Evolutionary conservation across 2,888 invertebrate species (phyloP).

Genomic region (Stenichneumon culpator): DNA sequence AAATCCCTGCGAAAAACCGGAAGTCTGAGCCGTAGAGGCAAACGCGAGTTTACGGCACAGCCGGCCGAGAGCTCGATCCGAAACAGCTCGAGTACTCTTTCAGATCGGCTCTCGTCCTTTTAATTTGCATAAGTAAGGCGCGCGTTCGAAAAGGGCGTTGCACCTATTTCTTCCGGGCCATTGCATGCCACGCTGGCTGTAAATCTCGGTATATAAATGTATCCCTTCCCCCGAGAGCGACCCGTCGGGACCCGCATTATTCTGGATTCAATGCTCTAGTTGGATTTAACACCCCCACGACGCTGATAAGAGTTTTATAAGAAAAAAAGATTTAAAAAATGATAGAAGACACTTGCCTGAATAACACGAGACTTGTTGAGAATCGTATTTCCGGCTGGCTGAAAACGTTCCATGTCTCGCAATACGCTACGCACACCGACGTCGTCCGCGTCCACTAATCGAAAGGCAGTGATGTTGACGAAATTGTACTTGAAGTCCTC

Average conservation of each 20-base stretch:
- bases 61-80: slow-evolving; percentile 17
- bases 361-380: slow-evolving; percentile 86
- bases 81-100: slow-evolving; percentile 22
- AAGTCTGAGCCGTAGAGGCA: neutral
- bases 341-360: slow-evolving; percentile 83
- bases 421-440: slow-evolving; percentile 89
- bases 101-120: slow-evolving; percentile 21
- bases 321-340: neutral
- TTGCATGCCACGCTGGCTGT: slow-evolving; percentile 1
- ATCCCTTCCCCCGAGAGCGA: neutral
- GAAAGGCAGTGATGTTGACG: slow-evolving; percentile 91
- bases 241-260: neutral
- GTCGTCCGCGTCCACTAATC: slow-evolving; percentile 90
- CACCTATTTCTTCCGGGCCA: slow-evolving; percentile 12
- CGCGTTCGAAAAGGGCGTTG: slow-evolving; percentile 14
- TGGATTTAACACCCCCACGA: neutral
- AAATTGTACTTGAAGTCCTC: slow-evolving; percentile 92
- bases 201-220: neutral
- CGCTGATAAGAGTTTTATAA: neutral
- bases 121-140: slow-evolving; percentile 54
- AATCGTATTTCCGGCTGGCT: slow-evolving; percentile 86
- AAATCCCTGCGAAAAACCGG: slow-evolving; percentile 11
- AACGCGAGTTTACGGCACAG: neutral
- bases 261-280: neutral
- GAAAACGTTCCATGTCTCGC: slow-evolving; percentile 90